Evolutionary conservation across 2,888 invertebrate species (phyloP).

Genomic region (Julus scandinavius): DNA sequence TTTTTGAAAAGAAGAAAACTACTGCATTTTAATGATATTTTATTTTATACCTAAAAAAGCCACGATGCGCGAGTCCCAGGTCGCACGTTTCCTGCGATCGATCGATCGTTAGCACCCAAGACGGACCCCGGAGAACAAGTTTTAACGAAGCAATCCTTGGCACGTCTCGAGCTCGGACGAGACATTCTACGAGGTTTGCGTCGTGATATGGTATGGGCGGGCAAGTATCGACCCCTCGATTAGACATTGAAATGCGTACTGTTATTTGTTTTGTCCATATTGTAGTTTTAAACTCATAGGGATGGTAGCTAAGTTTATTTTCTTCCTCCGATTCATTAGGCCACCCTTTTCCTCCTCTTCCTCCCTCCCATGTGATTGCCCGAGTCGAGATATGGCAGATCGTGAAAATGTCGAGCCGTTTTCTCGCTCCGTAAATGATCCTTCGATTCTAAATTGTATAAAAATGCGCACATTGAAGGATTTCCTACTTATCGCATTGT

Average conservation of each 20-base stretch:
- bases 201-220: not conserved
- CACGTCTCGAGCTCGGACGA: not conserved
- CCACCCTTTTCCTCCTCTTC: conserved; percentile 44
- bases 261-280: conserved; percentile 49
- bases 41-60: conserved; percentile 49
- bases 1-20: conserved; percentile 44
- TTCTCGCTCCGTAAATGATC: conserved; percentile 22
- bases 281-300: conserved; percentile 52
- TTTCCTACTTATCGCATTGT: conserved; percentile 55
- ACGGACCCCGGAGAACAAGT: not conserved
- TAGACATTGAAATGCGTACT: not conserved
- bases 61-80: not conserved
- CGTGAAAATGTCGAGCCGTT: not conserved
- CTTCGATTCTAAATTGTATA: conserved; percentile 53
- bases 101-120: not conserved
- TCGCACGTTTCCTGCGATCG: not conserved
- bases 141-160: not conserved
- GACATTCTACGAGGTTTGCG: not conserved
- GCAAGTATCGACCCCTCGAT: not conserved
- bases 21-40: conserved; percentile 46
- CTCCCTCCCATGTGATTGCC: no score
- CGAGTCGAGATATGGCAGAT: conserved; percentile 39
- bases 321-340: conserved; percentile 41
- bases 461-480: conserved; percentile 54
- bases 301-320: conserved; percentile 54